Conservation (phyloP, 2,113 vertebrate species). For the Strix aluco region DNA sequence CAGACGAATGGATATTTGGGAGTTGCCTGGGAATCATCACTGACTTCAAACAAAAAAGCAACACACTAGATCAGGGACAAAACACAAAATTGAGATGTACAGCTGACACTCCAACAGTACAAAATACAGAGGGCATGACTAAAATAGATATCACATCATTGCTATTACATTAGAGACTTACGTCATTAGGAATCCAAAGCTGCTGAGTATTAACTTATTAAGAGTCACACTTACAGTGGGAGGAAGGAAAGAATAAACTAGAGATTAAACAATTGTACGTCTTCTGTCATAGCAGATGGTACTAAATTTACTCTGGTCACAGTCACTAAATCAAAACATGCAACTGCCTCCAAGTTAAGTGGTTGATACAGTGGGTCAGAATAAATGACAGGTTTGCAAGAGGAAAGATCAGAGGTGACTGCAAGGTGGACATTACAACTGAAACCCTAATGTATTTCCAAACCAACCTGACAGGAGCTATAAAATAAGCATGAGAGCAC, state of each 20-base stretch:
- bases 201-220: not conserved
- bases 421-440: not conserved
- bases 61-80: not conserved
- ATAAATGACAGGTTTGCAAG: not conserved
- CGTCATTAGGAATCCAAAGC: not conserved
- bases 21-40: not conserved
- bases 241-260: not conserved
- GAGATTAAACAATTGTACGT: not conserved
- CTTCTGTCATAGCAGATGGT: not conserved
- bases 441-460: not conserved
- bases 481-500: not conserved
- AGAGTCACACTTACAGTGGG: not conserved
- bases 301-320: not conserved
- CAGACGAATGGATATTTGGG: not conserved
- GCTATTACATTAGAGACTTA: not conserved
- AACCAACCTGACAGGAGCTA: not conserved
- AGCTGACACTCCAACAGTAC: not conserved
- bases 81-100: not conserved
- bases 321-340: slow-evolving; percentile 24
- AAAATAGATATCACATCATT: not conserved
- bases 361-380: not conserved
- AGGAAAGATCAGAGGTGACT: slow-evolving; percentile 7
- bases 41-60: not conserved
- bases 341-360: not conserved
- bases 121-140: not conserved